phyloP scores from a whole-genome alignment of 2,797 vertebrate genomes.

The Hirundo rustica region DNA sequence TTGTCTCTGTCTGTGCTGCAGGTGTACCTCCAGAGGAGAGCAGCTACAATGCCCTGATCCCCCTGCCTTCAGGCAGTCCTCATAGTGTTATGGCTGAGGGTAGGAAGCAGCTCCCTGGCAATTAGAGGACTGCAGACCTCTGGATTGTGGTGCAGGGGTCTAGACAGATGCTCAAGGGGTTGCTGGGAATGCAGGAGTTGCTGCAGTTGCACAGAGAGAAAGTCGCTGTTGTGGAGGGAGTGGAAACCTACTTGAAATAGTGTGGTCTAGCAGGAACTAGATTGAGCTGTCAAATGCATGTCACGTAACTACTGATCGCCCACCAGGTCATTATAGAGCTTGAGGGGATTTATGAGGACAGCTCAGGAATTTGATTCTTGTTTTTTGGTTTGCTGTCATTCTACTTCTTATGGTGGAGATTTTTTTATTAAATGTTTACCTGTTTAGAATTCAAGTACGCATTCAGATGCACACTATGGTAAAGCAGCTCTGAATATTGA shows the following conservation, averaged over 20 bases:
- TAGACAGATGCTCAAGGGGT: fast-evolving
- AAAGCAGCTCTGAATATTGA: constrained; percentile 8
- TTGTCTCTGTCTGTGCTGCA: fast-evolving
- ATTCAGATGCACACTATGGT: background rate
- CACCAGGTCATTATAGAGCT: background rate
- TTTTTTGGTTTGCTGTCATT: background rate
- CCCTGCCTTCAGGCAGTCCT: background rate
- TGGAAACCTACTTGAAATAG: background rate
- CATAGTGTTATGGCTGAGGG: background rate
- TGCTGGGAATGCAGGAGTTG: background rate
- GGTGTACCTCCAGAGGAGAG: background rate
- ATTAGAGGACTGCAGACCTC: background rate
- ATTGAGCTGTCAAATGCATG: background rate
- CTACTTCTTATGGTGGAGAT: background rate
- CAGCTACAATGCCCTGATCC: background rate
- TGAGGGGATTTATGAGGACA: background rate
- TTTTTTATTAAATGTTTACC: background rate
- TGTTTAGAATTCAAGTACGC: background rate
- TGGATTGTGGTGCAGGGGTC: background rate
- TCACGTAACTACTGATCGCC: fast-evolving
- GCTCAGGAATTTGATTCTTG: background rate
- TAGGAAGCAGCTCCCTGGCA: background rate
- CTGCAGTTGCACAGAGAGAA: background rate
- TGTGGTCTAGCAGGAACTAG: background rate
- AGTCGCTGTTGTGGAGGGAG: background rate